Conservation (phyloP, 2,888 invertebrate genomes). For the Caenorhabditis virilis region DNA sequence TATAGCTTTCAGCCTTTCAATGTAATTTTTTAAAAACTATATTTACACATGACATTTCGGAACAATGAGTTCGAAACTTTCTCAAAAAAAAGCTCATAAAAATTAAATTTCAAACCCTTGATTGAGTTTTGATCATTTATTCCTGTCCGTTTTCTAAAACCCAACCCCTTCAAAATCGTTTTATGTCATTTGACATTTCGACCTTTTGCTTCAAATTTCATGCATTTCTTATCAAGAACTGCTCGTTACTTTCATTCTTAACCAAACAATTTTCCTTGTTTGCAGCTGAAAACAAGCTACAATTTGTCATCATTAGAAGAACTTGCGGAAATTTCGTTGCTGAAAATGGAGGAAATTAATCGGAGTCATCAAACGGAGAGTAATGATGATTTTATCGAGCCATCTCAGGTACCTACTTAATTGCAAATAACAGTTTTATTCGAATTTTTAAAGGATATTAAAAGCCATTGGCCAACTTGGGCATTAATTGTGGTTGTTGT, state of each 20-base stretch:
- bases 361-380: background rate
- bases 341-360: conserved; percentile 11
- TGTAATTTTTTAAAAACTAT: too few relatives aligned
- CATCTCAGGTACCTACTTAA: background rate
- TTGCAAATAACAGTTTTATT: background rate
- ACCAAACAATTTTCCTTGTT: background rate
- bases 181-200: too few relatives aligned
- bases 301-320: conserved; percentile 4
- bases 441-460: conserved; percentile 31
- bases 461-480: conserved; percentile 54
- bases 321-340: conserved; percentile 6
- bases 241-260: conserved; percentile 6
- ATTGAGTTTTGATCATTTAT: too few relatives aligned
- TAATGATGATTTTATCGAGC: conserved; percentile 1
- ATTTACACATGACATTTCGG: too few relatives aligned
- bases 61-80: too few relatives aligned
- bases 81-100: too few relatives aligned
- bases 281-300: conserved; percentile 3
- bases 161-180: too few relatives aligned
- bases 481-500: conserved; percentile 48
- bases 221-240: conserved; percentile 6
- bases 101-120: too few relatives aligned
- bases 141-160: too few relatives aligned
- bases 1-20: too few relatives aligned
- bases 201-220: background rate